Conservation (phyloP, 2,888 invertebrate species). For the Carcina quercana region DNA sequence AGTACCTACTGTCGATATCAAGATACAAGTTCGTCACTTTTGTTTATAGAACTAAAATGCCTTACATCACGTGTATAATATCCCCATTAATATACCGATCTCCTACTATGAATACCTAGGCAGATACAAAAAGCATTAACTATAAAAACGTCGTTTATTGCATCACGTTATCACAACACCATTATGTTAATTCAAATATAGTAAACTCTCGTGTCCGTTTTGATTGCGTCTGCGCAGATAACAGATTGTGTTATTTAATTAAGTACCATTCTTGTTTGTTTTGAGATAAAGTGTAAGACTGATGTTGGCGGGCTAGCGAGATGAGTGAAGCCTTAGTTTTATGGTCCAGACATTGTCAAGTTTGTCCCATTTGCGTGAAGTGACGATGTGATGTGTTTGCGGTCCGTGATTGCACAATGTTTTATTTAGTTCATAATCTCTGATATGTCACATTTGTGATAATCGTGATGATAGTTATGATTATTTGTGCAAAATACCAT, state of each 20-base stretch:
- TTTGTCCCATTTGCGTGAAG: conserved; percentile 44
- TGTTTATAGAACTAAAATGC: no score
- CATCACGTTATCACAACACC: conserved; percentile 2
- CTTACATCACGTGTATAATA: no score
- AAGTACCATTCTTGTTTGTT: conserved; percentile 48
- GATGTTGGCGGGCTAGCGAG: no score
- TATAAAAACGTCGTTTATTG: neutral
- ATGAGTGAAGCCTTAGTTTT: conserved; percentile 57
- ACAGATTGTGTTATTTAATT: conserved; percentile 57
- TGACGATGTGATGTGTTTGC: conserved; percentile 31
- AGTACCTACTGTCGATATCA: no score
- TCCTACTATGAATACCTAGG: no score
- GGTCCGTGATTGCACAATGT: conserved; percentile 47
- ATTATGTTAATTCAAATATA: conserved; percentile 20
- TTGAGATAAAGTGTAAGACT: conserved; percentile 50
- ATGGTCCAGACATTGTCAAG: conserved; percentile 56
- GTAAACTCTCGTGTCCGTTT: conserved; percentile 53
- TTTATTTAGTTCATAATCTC: conserved; percentile 17
- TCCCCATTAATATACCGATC: no score
- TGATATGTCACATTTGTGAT: no score
- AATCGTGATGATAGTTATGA: no score
- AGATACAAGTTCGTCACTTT: no score
- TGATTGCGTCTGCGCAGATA: conserved; percentile 53
- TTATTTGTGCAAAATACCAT: no score
- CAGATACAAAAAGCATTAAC: conserved; percentile 1